phyloP scores from a whole-genome alignment of 1,140 invertebrate genomes.

The Wasmannia auropunctata region DNA sequence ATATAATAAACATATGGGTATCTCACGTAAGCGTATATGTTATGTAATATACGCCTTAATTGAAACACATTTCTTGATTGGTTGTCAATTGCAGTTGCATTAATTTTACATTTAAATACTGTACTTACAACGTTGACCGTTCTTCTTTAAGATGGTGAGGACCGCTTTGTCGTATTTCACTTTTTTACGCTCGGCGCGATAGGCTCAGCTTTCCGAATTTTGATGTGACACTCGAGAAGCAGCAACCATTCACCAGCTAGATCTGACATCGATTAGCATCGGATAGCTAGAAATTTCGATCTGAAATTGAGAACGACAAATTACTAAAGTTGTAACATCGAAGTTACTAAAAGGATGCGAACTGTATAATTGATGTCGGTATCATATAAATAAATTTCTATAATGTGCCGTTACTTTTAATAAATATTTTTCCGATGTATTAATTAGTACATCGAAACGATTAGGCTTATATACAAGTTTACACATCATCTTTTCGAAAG shows the following conservation, averaged over 20 bases:
- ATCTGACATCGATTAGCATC: neutral
- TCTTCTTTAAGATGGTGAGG: slow-evolving; percentile 43
- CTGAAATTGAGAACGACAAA: neutral
- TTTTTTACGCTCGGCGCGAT: slow-evolving; percentile 17
- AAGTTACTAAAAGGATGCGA: neutral
- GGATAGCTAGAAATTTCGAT: neutral
- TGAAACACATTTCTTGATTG: neutral
- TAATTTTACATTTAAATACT: slow-evolving; percentile 2
- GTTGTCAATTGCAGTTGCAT: neutral
- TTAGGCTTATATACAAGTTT: neutral
- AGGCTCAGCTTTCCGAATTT: neutral
- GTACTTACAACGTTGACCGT: neutral
- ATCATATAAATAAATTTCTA: neutral
- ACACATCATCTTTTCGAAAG: neutral
- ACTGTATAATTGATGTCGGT: neutral
- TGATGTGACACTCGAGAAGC: neutral
- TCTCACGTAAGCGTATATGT: too few relatives aligned
- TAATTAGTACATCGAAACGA: neutral
- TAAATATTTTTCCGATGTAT: neutral
- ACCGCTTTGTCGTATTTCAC: slow-evolving; percentile 40
- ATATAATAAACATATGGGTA: neutral
- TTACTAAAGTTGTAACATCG: neutral
- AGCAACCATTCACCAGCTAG: neutral
- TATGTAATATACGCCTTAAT: neutral
- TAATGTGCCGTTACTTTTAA: neutral